A percentile compares a stretch with the other conserved stretches of the same genome.
Conservation (phyloP, 1,140 invertebrate genomes). For the Kradibia gibbosae region DNA sequence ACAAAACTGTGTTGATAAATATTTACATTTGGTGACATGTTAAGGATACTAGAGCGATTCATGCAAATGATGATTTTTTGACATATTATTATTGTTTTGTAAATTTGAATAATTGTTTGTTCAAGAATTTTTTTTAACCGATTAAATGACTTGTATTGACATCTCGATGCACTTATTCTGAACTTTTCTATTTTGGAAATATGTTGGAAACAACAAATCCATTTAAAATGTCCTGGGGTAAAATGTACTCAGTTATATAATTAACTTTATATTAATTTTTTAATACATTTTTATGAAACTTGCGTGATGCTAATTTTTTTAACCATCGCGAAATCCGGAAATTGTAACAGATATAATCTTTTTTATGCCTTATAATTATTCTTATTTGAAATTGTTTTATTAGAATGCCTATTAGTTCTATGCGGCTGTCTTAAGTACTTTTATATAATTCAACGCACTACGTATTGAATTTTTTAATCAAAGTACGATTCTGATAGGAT, state of each 20-base stretch:
- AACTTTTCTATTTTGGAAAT: too few species aligned
- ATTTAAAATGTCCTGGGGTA: too few species aligned
- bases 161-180: too few species aligned
- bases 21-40: too few species aligned
- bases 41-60: background rate
- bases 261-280: too few species aligned
- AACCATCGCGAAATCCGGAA: background rate
- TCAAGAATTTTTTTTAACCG: too few species aligned
- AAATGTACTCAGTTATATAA: too few species aligned
- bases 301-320: background rate
- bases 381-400: background rate
- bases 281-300: background rate
- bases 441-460: background rate
- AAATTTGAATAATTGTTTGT: too few species aligned
- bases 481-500: background rate
- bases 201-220: too few species aligned
- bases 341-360: background rate
- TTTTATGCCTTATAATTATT: background rate
- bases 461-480: background rate
- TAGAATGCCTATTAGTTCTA: background rate
- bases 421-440: background rate
- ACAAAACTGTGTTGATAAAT: slow-evolving; percentile 33
- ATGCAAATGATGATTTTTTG: slow-evolving; percentile 53
- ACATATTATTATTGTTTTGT: too few species aligned
- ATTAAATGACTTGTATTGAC: too few species aligned